Base-by-base conservation (phyloP, 2,888 invertebrate species). In the Calameuta filiformis region DNA sequence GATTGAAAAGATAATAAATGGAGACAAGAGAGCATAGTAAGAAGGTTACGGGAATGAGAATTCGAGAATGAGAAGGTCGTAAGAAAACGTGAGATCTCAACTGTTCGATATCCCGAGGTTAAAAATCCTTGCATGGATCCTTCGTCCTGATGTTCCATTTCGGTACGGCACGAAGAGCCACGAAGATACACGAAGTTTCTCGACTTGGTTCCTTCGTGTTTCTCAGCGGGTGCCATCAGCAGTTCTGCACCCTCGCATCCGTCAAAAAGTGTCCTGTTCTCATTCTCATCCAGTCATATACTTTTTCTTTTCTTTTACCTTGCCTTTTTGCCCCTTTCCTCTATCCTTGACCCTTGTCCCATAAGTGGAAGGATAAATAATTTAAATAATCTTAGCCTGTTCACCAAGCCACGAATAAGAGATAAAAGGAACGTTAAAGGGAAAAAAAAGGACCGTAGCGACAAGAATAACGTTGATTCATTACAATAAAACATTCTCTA, bases 211-310 rank as follows among this genome's bases (percentile, higher is more conserved):
- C 78, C 74, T 79, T 79, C 80, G 85, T 89, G 89, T 89, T 84
- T 87, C 90, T 79, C 90, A 90, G 90, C 89, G 87, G 90, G 90
- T 87, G 89, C 90, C 90, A 89, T 90, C 90, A 89, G 88, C 89
- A 88, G 88, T 87, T 89, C 88, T 86, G 89, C 90, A 90, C 89
- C 90, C 89, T 90, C 89, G 85, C 89, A 90, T 90, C 89, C 87
- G 87, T 89, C 90, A 79, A 79, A 78, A 75, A 73, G 69, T 77
- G 69, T 71, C 69, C 76, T 79, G 73, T 35, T 76, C 76, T 74
- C 40, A 40, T 40, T 40, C 40, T 40, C 40, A 40, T 40, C 40
- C 40, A 40, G 40, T 40, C 75, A n/a, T 75, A n/a, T 40, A 68
- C 30, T 33, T 68, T 34, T 40, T 68, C 23, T 40, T 31, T 30